Evolutionary conservation across 64 coral and sea anemone species (phyloP), one percentile per base, ranked within the genome.

Genomic region (Montipora cactus): DNA sequence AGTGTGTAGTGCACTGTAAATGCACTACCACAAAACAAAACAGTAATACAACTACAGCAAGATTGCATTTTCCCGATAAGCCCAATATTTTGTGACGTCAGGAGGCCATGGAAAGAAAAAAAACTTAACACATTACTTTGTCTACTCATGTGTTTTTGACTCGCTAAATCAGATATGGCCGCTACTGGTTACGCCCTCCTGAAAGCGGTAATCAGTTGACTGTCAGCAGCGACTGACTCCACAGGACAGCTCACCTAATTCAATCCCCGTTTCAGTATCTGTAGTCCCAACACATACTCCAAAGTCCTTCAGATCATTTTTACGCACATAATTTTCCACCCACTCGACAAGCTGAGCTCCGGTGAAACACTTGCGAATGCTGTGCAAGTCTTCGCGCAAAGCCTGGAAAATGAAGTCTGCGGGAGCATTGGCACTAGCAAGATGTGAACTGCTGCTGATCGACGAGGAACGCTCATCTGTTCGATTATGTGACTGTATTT

Each of bases 321-420:
- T 57, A 49, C 71, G 57, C 47, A 97, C 96, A 67, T 95, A 92
- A 18, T 70, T 50, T 47, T 66, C 21, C 16, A 97, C 83, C 96
- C 96, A 97, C 14, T 66, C 66, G 12, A 97, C 93, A 5, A 97
- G 76, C 0, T 80, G 82, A 9, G 71, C 15, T 16, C 96, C 96
- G 47, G 93, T 92, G 62, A 98, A 98, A 51, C 96, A 98, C 80
- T 98, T 98, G 49, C 93, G 83, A 62, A 84, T 89, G 0, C 84
- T 79, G 4, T 98, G 96, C 20, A 98, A 89, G 49, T 98, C 83
- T 48, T 70, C 80, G 47, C 89, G 83, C 83, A 98, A 81, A 19
- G 96, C 67, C 49, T 98, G 93, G 53, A 98, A 92, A 44, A 98
- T 23, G 47, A 61, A 74, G 77, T 98, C 96, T 2, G 93, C 79